These are phyloP conservation scores for Spinus pinus DNA, from an alignment of 2,797 vertebrate genomes.

Conservation along the genomic window DNA sequence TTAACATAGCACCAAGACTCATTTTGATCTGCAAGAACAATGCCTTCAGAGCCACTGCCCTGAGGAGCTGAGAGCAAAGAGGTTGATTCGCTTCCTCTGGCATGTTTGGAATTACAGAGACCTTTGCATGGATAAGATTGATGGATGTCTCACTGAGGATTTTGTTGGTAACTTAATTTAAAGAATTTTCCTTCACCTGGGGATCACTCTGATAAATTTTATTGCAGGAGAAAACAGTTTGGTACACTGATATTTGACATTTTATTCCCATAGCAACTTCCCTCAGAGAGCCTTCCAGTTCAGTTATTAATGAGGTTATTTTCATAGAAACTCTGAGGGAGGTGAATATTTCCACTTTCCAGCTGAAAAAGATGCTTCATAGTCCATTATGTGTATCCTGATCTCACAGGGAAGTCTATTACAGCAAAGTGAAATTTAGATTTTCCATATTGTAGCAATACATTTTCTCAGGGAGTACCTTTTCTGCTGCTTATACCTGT, in stretches of 20 bases:
- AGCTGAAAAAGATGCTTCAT: background rate
- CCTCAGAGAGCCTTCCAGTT: background rate
- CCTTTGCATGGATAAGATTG: background rate
- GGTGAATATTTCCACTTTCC: background rate
- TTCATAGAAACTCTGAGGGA: background rate
- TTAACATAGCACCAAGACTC: background rate
- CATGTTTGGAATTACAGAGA: background rate
- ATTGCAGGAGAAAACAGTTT: background rate
- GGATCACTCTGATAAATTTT: background rate
- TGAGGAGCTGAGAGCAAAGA: background rate
- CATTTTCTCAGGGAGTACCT: background rate
- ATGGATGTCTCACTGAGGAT: background rate
- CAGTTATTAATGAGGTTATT: slow-evolving; percentile 43
- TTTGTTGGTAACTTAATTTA: background rate
- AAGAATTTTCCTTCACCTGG: slow-evolving; percentile 6
- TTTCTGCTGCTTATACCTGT: background rate
- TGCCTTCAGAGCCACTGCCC: background rate
- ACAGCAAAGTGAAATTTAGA: background rate
- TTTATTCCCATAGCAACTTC: slow-evolving; percentile 40
- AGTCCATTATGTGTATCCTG: background rate
- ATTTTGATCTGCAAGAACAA: background rate
- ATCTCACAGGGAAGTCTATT: background rate
- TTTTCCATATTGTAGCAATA: background rate
- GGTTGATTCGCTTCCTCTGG: background rate
- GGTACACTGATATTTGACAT: slow-evolving; percentile 18